Evolutionary conservation across 2,113 vertebrate genomes (phyloP).

Genomic region (Oncorhynchus keta): DNA sequence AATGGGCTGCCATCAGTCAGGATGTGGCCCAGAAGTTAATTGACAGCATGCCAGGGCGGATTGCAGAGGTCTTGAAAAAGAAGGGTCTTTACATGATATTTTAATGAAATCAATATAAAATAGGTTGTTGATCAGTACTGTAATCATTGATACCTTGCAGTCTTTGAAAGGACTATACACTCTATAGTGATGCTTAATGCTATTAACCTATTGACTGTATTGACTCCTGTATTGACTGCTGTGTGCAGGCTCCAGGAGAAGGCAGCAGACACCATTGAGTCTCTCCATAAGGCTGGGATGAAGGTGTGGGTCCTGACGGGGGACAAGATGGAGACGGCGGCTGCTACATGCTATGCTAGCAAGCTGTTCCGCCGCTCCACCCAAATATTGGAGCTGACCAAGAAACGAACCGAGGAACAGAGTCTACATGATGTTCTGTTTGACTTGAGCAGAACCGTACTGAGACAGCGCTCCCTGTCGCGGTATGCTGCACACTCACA

Average conservation of each 20-base stretch:
- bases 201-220: conserved; percentile 46
- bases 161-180: too few species aligned
- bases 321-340: conserved; percentile 98
- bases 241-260: conserved; percentile 90
- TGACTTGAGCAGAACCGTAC: conserved; percentile 89
- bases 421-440: conserved; percentile 92
- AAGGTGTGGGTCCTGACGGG: conserved; percentile 99
- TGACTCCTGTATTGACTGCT: neutral
- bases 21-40: too few species aligned
- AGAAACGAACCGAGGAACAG: conserved; percentile 92
- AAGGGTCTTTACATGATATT: too few species aligned
- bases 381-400: conserved; percentile 93
- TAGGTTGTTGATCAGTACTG: too few species aligned
- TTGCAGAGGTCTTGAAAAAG: too few species aligned
- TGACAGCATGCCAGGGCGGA: too few species aligned
- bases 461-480: conserved; percentile 81
- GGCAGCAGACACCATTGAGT: conserved; percentile 94
- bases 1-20: too few species aligned
- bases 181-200: neutral
- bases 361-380: conserved; percentile 91
- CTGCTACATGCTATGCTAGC: conserved; percentile 95
- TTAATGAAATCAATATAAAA: too few species aligned
- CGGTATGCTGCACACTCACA: conserved; percentile 70
- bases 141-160: too few species aligned
- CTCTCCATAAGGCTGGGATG: conserved; percentile 94